Evolutionary conservation across 1,140 invertebrate species (phyloP).

Genomic region (Dendrolimus punctatus): DNA sequence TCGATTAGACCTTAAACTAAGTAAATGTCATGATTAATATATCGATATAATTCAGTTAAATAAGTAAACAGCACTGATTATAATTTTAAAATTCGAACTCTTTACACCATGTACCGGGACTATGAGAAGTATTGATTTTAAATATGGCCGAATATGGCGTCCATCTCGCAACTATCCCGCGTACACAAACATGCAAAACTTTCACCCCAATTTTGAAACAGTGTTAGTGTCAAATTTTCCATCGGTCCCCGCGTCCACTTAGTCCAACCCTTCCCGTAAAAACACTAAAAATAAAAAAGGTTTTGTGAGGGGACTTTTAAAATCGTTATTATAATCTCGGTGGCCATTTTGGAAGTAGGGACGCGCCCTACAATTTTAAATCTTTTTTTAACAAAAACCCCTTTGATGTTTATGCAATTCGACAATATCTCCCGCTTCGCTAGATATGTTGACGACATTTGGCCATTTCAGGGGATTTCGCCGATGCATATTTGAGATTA

Average conservation of each 20-base stretch:
- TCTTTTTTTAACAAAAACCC: slow-evolving; percentile 61
- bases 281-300: slow-evolving; percentile 40
- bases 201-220: slow-evolving; percentile 48
- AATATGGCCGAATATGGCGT: too few species aligned
- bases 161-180: too few species aligned
- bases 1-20: too few species aligned
- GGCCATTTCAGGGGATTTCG: slow-evolving; percentile 52
- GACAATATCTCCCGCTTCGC: slow-evolving; percentile 59
- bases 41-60: too few species aligned
- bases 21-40: too few species aligned
- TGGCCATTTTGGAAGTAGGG: slow-evolving; percentile 57
- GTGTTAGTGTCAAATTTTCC: slow-evolving; percentile 57
- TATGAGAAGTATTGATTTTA: too few species aligned
- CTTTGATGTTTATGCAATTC: slow-evolving; percentile 67
- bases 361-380: slow-evolving; percentile 66
- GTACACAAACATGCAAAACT: slow-evolving; percentile 11
- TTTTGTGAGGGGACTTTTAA: slow-evolving; percentile 50
- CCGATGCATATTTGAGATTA: slow-evolving; percentile 65
- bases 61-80: too few species aligned
- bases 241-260: slow-evolving; percentile 56
- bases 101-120: too few species aligned
- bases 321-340: slow-evolving; percentile 71
- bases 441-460: slow-evolving; percentile 56
- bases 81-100: too few species aligned
- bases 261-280: slow-evolving; percentile 58